These are phyloP conservation scores for Drosophila nr. medialis DNA, from an alignment of 2,888 invertebrate species.

Conservation along the genomic window DNA sequence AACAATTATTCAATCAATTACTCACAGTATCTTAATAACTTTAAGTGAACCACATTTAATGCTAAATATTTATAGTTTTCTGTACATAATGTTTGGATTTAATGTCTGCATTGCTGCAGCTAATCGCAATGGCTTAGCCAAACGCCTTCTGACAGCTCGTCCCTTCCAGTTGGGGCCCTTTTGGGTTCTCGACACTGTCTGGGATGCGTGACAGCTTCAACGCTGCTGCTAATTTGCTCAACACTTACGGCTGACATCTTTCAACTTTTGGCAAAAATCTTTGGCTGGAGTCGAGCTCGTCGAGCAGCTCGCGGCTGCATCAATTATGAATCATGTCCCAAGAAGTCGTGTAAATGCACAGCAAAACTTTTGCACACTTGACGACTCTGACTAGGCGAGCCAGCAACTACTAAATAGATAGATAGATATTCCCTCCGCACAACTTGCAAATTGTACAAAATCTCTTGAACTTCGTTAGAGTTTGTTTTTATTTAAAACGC, in stretches of 20 bases:
- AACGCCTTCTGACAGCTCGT: conserved; percentile 26
- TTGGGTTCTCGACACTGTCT: conserved; percentile 15
- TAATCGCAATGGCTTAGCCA: conserved; percentile 36
- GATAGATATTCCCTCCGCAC: background rate
- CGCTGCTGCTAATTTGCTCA: conserved; percentile 70
- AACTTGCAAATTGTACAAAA: conserved; percentile 56
- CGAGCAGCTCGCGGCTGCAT: conserved; percentile 66
- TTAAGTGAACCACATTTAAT: background rate
- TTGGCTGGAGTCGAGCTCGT: conserved; percentile 51
- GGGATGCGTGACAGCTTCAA: conserved; percentile 67
- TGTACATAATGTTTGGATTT: background rate
- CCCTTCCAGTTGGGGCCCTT: conserved; percentile 2
- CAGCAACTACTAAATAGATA: conserved; percentile 9
- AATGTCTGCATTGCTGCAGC: conserved; percentile 2
- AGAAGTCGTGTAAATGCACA: conserved; percentile 69
- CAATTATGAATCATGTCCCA: conserved; percentile 70
- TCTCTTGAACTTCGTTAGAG: conserved; percentile 66
- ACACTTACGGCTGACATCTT: conserved; percentile 71
- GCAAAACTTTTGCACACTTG: conserved; percentile 61
- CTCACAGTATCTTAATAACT: too few relatives aligned
- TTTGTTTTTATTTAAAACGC: conserved; percentile 52
- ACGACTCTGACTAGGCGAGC: background rate
- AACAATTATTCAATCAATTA: background rate
- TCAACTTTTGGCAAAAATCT: conserved; percentile 62
- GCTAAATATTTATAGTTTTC: background rate